These are phyloP conservation scores for Nebria ingens DNA, from an alignment of 1,140 invertebrate genomes.

Conservation along the genomic window DNA sequence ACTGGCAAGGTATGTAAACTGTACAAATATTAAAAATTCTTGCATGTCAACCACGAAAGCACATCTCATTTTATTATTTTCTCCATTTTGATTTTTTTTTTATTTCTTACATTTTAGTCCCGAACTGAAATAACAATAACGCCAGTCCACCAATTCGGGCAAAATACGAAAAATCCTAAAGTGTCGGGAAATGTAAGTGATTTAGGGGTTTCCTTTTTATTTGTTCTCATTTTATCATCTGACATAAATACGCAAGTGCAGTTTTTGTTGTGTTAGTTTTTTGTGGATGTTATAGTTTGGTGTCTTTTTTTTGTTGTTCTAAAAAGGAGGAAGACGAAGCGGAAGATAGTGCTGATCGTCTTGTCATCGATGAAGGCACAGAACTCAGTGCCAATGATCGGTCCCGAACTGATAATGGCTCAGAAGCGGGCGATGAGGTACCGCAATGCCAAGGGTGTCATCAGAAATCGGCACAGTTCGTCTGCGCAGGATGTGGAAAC, in stretches of 20 bases:
- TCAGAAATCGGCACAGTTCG: constrained; percentile 64
- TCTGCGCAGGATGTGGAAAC: constrained; percentile 76
- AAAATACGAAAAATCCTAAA: neutral
- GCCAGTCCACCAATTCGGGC: constrained; percentile 30
- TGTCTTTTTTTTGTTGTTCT: constrained; percentile 10
- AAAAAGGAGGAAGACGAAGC: constrained; percentile 47
- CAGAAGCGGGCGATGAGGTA: constrained; percentile 39
- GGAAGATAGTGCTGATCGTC: constrained; percentile 39
- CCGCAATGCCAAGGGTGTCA: constrained; percentile 73
- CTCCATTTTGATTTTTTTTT: constrained; percentile 10
- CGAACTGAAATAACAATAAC: constrained; percentile 46
- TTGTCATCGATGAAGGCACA: constrained; percentile 55
- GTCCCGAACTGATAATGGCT: constrained; percentile 27
- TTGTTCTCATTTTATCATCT: constrained; percentile 8
- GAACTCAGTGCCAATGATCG: constrained; percentile 37
- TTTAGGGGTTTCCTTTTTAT: constrained; percentile 9
- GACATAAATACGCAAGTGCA: too few species aligned
- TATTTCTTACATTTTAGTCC: constrained; percentile 22
- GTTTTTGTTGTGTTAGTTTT: too few species aligned
- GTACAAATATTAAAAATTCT: constrained; percentile 14
- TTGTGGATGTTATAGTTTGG: too few species aligned
- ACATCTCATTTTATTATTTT: constrained; percentile 13
- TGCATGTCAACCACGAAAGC: neutral
- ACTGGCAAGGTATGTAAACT: constrained; percentile 47
- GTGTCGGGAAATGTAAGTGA: neutral